Conservation (phyloP, 2,888 invertebrate genomes). For the Prosopocoilus inquinatus region DNA sequence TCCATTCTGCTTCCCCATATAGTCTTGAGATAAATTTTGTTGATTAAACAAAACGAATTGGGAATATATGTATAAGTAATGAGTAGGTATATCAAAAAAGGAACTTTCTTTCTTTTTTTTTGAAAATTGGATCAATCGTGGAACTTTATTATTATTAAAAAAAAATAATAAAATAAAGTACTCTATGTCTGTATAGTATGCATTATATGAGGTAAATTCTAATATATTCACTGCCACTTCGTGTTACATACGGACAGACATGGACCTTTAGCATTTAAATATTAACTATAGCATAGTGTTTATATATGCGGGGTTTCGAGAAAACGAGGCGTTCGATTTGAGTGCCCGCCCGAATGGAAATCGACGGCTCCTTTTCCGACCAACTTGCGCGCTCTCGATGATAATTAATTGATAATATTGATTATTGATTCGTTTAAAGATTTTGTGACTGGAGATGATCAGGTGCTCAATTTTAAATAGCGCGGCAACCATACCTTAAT, state of each 20-base stretch:
- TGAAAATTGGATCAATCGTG: background rate
- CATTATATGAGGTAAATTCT: constrained; percentile 37
- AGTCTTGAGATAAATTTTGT: too few relatives aligned
- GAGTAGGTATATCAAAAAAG: too few relatives aligned
- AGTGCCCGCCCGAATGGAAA: background rate
- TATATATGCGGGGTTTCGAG: background rate
- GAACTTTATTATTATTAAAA: background rate
- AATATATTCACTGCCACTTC: constrained; percentile 49
- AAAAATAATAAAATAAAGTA: too few relatives aligned
- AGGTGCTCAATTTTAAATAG: constrained; percentile 49
- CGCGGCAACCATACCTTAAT: background rate
- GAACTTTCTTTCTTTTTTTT: constrained; percentile 9
- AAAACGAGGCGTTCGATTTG: background rate
- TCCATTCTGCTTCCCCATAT: background rate
- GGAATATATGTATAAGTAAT: too few relatives aligned
- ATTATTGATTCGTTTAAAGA: background rate
- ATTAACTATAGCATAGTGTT: constrained; percentile 14
- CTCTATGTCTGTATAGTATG: constrained; percentile 38
- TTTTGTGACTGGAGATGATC: constrained; percentile 39
- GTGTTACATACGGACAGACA: constrained; percentile 42
- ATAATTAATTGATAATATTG: too few relatives aligned
- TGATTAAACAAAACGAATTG: too few relatives aligned
- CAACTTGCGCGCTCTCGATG: too few relatives aligned
- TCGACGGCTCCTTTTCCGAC: too few relatives aligned
- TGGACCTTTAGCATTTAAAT: constrained; percentile 22